A percentile compares a stretch with the other conserved stretches of the same genome.
Conservation (phyloP, 2,888 invertebrate genomes). For the Trachelus tabidus region DNA sequence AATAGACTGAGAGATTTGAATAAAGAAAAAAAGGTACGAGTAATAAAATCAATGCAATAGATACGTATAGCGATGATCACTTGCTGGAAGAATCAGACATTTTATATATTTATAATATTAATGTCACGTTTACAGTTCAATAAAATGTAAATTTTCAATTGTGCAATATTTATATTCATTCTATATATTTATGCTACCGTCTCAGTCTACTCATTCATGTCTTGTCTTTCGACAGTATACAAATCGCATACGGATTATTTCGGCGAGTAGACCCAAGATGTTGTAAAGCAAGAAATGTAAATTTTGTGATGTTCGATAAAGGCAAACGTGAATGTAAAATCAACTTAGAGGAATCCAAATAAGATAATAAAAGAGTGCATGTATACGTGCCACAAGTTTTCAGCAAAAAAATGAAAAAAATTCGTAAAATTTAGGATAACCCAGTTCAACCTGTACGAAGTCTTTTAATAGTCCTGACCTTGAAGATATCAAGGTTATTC, state of each 20-base stretch:
- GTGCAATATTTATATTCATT: not conserved
- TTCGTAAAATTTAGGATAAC: not conserved
- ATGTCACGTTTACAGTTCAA: not conserved
- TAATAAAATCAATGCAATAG: not conserved
- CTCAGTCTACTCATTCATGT: not conserved
- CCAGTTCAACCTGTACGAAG: not conserved
- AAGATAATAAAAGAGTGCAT: not conserved
- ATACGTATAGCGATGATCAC: not conserved
- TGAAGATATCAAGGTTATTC: not conserved
- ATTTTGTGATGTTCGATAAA: not conserved
- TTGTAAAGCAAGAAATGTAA: not conserved
- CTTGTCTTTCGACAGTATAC: not conserved
- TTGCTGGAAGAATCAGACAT: not conserved
- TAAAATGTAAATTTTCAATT: not conserved
- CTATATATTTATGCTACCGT: not conserved
- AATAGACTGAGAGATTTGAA: not conserved
- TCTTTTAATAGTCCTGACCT: not conserved
- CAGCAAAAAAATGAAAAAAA: not conserved
- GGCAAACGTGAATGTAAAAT: not conserved
- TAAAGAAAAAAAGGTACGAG: not conserved
- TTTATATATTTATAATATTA: not conserved
- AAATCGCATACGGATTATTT: not conserved
- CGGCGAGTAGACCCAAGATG: not conserved
- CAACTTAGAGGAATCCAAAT: not conserved
- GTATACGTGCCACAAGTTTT: not conserved